phyloP scores from a whole-genome alignment of 2,888 invertebrate genomes.

The Metopia argyrocephala region DNA sequence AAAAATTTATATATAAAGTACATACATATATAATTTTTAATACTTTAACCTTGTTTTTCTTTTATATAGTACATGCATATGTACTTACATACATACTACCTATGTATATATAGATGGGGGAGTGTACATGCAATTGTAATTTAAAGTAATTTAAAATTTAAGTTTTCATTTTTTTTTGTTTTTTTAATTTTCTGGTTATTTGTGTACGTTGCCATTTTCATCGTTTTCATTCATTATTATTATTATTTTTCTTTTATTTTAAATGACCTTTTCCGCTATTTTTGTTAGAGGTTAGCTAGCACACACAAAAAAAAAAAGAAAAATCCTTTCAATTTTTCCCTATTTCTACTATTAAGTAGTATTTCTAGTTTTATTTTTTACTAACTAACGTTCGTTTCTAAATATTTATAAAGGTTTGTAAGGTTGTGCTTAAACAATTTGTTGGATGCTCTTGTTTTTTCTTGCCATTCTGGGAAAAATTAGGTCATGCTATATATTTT shows the following conservation, averaged over 20 bases:
- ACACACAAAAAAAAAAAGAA: slow-evolving; percentile 2
- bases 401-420: slow-evolving; percentile 15
- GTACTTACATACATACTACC: not conserved
- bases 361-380: slow-evolving; percentile 45
- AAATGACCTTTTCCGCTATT: slow-evolving; percentile 51
- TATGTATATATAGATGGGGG: not conserved
- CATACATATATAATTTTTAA: slow-evolving; percentile 26
- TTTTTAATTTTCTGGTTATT: slow-evolving; percentile 29
- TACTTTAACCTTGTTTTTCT: slow-evolving; percentile 48
- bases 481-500: slow-evolving; percentile 55
- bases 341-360: not conserved
- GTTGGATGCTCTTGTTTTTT: slow-evolving; percentile 34
- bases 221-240: not conserved
- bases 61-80: not conserved
- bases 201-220: slow-evolving; percentile 28
- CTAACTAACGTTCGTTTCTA: slow-evolving; percentile 6
- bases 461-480: slow-evolving; percentile 45
- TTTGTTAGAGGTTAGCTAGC: not conserved
- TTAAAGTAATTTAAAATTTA: slow-evolving; percentile 47
- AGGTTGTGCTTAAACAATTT: slow-evolving; percentile 36
- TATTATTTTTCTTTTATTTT: not conserved
- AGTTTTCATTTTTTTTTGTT: not conserved
- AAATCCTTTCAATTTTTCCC: slow-evolving; percentile 26
- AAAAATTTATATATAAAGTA: too few species aligned
- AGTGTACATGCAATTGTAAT: too few species aligned